A percentile compares a stretch with the other conserved stretches of the same genome.
Evolutionary conservation across 2,888 invertebrate genomes (phyloP).

Genomic region (Athrips mouffetella): DNA sequence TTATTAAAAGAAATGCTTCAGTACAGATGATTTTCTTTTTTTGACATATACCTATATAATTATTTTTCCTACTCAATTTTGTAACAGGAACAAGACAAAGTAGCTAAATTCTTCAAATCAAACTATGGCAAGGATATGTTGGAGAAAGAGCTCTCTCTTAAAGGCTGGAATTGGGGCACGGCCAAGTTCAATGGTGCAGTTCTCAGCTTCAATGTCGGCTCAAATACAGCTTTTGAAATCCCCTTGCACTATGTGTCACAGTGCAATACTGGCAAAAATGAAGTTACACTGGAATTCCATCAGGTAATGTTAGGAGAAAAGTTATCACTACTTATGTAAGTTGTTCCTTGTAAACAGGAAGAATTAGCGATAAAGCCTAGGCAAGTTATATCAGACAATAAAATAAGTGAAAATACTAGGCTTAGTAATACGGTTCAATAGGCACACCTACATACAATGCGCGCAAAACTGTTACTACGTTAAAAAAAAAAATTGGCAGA

Average conservation of each 20-base stretch:
- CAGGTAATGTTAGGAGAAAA: conserved; percentile 78
- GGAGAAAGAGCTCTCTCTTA: conserved; percentile 94
- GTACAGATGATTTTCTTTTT: no score
- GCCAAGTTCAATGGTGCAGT: conserved; percentile 95
- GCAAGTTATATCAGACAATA: no score
- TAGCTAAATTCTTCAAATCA: conserved; percentile 91
- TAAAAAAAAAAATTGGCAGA: no score
- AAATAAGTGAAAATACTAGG: no score
- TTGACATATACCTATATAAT: conserved; percentile 6
- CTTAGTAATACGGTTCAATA: no score
- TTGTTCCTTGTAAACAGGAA: no score
- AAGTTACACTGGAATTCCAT: conserved; percentile 98
- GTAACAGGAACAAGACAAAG: conserved; percentile 92
- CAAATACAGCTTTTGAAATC: conserved; percentile 94
- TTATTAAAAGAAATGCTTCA: no score
- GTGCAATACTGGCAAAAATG: conserved; percentile 97
- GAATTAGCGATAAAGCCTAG: no score
- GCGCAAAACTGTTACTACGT: no score
- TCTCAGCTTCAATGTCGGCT: conserved; percentile 90
- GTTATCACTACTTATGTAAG: no score
- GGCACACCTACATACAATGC: no score
- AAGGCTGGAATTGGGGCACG: conserved; percentile 99
- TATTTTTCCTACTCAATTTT: background rate
- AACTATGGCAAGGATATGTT: conserved; percentile 92
- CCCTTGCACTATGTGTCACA: conserved; percentile 97